Base-by-base conservation (phyloP, 2,888 invertebrate species). In the Cheilosia vulpina region DNA sequence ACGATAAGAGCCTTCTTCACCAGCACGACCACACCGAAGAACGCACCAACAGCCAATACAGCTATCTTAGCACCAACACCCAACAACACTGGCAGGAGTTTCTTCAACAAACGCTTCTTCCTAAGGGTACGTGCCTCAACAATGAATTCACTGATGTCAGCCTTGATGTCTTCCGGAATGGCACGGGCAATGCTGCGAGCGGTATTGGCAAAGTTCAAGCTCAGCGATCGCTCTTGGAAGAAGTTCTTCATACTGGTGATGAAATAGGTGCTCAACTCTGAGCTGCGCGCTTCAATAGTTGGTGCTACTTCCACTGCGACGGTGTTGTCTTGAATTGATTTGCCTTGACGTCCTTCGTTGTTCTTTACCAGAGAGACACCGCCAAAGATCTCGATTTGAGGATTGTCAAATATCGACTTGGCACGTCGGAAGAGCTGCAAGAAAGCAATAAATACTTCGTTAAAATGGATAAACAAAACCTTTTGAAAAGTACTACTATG, bases 1-100 rank as follows among this genome's bases (percentile, higher is more conserved):
- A 93, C 93, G 87, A 94, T 89, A 87, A 95, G 92, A 65, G 95
- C 95, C 89, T 95, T 95, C 92, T 95, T 95, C 88, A 95, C 95
- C 88, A 95, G 90, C 84, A 95, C 90, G 55, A 93, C 93, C 87
- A 94, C 93, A 63, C 93, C 94, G 89, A 95, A 93, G 91, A 94
- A 93, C 24, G 93, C 92, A 66, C 94, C 91, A 55, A 93, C 92
- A 47, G 93, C 93, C 76, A 95, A 90, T 2, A 93, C 92, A 55
- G 93, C 94, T 83, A 94, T 89, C 90, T 95, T 95, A 88, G 94
- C 92, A 90, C 94, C 94, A 58, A 94, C 92, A 31, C 93, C 94
- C 88, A 94, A 89, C 79, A 95, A 89, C 73, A 95, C 91, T 27
- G 95, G 94, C 84, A 94, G 89, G 60, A 95, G 89, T 88, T 93